Evolutionary conservation across 2,888 invertebrate species (phyloP), one percentile per base, ranked within the genome.

Genomic region (Microchrysa polita): DNA sequence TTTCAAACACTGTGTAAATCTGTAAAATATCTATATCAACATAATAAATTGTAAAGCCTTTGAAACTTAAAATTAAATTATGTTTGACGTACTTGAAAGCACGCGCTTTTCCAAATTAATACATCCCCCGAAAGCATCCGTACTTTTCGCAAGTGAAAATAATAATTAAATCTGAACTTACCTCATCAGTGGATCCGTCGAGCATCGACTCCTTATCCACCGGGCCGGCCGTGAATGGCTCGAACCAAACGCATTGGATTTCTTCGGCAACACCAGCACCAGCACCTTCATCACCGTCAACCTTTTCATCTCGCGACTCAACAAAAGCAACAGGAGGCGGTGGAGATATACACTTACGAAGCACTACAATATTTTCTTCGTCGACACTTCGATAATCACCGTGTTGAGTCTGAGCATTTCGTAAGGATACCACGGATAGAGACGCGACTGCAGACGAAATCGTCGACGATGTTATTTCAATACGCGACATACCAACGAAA

Each of bases 311-410:
- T 7, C 1, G 22, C 20, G 4, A 22, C 16, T 57, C 69, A 44
- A 83, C 80, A 73, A 78, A 84, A 82, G 81, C 77, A n/a, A 82
- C 78, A 65, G 14, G 14, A 18, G 74, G 74, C 23, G 59, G 52
- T 10, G 79, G 78, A 5, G 78, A 79, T 10, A 44, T 18, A 72
- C 77, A 74, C 74, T 72, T 60, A 71, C 78, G 67, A 14, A 82
- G 78, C 12, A 84, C 75, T n/a, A 84, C 78, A 67, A 82, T 81
- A 73, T 82, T 82, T 74, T 81, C 82, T 69, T 80, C 78, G 73
- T 81, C 81, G 12, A 79, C 79, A 4, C 78, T 77, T 7, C 77
- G 76, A 52, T 75, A 77, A 74, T 81, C 79, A 14, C 82, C 81
- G 52, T 82, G 82, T 75, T 82, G 82, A 0, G 81, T 81, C 77